phyloP scores from a whole-genome alignment of 2,888 invertebrate genomes.

The Muscina levida region DNA sequence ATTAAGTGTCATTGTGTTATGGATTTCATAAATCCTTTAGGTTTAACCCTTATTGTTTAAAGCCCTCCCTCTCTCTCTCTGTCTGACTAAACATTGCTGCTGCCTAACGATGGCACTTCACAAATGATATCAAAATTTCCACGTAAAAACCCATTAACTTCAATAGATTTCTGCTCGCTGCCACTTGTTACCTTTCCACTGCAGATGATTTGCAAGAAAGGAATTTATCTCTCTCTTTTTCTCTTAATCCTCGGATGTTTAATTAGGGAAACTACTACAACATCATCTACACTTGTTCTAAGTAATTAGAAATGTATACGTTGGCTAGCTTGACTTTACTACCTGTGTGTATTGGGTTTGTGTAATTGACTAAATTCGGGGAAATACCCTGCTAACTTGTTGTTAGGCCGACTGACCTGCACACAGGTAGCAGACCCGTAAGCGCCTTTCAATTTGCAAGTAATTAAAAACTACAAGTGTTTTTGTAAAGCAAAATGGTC shows the following conservation, averaged over 20 bases:
- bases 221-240: no score
- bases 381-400: slow-evolving; percentile 45
- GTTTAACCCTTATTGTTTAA: background rate
- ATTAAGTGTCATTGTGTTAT: no score
- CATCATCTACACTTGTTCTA: background rate
- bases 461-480: slow-evolving; percentile 15
- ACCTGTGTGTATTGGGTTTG: slow-evolving; percentile 2
- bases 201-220: slow-evolving; percentile 2
- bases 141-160: slow-evolving; percentile 52
- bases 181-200: no score
- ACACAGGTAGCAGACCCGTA: background rate
- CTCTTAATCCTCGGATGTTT: slow-evolving; percentile 27
- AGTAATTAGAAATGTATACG: background rate
- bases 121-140: slow-evolving; percentile 30
- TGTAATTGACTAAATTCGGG: slow-evolving; percentile 54
- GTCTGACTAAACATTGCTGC: no score
- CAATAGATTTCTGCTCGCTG: slow-evolving; percentile 3
- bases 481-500: no score
- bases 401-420: background rate
- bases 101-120: background rate
- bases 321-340: slow-evolving; percentile 3
- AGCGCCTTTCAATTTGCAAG: background rate
- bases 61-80: background rate
- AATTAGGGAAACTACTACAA: slow-evolving; percentile 19
- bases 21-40: no score